Base-by-base conservation (phyloP, 2,888 invertebrate genomes). In the Mycogona germanica region DNA sequence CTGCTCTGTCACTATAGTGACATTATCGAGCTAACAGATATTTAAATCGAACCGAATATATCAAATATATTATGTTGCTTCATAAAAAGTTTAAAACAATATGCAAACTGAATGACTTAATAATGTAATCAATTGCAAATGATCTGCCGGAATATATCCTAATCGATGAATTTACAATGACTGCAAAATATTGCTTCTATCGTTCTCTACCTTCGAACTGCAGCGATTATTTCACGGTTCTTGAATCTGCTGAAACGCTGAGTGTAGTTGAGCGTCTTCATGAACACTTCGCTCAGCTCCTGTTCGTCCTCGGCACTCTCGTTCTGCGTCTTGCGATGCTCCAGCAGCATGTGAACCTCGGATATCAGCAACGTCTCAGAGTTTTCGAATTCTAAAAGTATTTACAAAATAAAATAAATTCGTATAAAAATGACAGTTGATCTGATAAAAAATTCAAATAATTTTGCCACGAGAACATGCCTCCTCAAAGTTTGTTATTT, bases 261-360 rank as follows among this genome's bases (percentile, higher is more conserved):
- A 5, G 95, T 93, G 68, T 98, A 97, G 42, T 89, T 91, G 26
- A 92, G 76, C 0, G 96, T 98, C 70, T 98, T 98, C 81, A 92
- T 86, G 68, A 98, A 98, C 7, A 97, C 96, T 70, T 96, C 96
- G 0, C 95, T 93, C 68, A 98, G 86, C 70, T 97, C 96, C 70
- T 96, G 96, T 67, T 95, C 92, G 64, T 98, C 98, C 68, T 98
- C 97, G 2, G 93, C 92, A 29, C 87, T 91, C 71, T 98, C 97
- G 70, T 96, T 97, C 71, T 97, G 96, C 32, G 87, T 86, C 70
- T 96, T 95, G 51, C 98, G 79, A 71, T 98, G 96, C 67, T 97
- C 95, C 64, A 98, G 71, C 63, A 98, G 74, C 87, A 98, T 92
- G 67, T 87, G 87, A 0, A 92, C 92, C 75, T 92, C 92, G 2